Conservation (phyloP, 2,888 invertebrate genomes). For the Micropterix aruncella region DNA sequence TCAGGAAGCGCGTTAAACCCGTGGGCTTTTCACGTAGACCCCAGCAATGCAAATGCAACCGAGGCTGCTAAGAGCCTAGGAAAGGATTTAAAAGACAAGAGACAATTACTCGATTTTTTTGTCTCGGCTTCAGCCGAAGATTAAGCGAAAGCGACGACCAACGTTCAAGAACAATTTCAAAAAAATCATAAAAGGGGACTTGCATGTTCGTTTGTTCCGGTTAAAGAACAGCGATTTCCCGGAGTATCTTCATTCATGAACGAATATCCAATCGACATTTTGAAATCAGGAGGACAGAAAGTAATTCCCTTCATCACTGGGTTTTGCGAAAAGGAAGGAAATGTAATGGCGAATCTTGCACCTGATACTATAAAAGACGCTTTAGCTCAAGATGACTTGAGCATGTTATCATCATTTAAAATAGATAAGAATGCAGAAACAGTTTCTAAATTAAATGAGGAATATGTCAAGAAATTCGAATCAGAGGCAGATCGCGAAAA, state of each 20-base stretch:
- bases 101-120: constrained; percentile 1
- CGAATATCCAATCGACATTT: background rate
- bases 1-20: constrained; percentile 19
- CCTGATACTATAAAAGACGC: background rate
- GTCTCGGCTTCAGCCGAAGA: constrained; percentile 4
- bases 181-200: background rate
- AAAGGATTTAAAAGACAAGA: constrained; percentile 8
- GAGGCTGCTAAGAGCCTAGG: constrained; percentile 15
- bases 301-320: background rate
- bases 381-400: background rate
- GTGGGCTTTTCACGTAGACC: constrained; percentile 19
- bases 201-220: background rate
- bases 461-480: too few relatives aligned
- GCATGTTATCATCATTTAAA: background rate
- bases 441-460: too few relatives aligned
- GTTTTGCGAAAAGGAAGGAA: background rate
- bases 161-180: background rate
- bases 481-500: too few relatives aligned
- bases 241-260: constrained; percentile 6
- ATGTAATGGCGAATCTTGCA: background rate
- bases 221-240: constrained; percentile 5
- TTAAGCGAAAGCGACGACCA: background rate
- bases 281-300: background rate
- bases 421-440: background rate
- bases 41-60: constrained; percentile 15